Base-by-base conservation (phyloP, 2,113 vertebrate genomes). In the Otocyon megalotis region DNA sequence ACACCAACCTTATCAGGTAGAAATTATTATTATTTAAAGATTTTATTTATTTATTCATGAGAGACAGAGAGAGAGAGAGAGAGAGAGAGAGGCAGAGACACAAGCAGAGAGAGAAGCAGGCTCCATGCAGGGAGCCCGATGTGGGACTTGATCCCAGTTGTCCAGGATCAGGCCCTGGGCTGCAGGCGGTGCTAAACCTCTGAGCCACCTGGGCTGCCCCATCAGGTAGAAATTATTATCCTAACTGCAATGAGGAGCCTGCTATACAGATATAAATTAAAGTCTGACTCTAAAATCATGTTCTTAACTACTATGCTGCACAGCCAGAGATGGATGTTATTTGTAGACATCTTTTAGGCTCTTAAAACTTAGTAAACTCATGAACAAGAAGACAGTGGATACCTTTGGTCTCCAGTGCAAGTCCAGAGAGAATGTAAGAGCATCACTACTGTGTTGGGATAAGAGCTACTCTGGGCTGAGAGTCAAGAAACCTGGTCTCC, bases 361-460 rank as follows among this genome's bases (percentile, higher is more conserved):
- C 94, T 95, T 60, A 81, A 92, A 79, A 58, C 72, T 65, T 79
- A 30, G 8, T 20, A 63, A 71, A 76, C 74, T 9, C 65, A 9
- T 85, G 32, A 90, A 50, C 54, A 74, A 88, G 71, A 96, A 76
- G 85, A 87, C 54, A 54, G 19, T 67, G 11, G 67, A 63, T 3
- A 88, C 12, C 6, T 90, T 77, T 63, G 95, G 48, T 95, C 43
- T 96, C 67, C 35, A 54, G 54, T 35, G 53, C 63, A 92, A 77
- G 30, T 60, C 28, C 43, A 43, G 74, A 96, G 22, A 92, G 60
- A 94, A 85, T 11, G 22, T 35, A 62, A 76, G 60, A 43, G 2
- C 1, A 32, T 74, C 4, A 8, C 56, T 56, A 76, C 53, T 26
- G 6, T n/a, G 22, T 28, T 60, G 32, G 43, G 32, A 14, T 20